Conservation (phyloP, 2,797 vertebrate species). For the Aphelocoma californica region DNA sequence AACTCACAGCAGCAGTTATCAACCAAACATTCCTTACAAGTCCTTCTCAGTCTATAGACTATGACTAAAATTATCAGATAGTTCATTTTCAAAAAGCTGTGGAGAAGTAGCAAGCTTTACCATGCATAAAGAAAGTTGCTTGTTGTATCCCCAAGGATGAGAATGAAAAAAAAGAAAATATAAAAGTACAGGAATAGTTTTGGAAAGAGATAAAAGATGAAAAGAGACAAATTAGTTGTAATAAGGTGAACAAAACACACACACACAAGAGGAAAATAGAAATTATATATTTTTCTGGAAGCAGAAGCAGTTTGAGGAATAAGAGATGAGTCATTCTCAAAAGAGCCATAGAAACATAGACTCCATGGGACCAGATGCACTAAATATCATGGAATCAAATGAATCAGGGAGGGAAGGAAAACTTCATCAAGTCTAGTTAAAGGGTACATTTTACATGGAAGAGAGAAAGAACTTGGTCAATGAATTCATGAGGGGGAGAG, state of each 20-base stretch:
- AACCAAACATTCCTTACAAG: not conserved
- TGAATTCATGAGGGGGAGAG: not conserved
- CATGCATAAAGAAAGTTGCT: not conserved
- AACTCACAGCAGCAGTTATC: not conserved
- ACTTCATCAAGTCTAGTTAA: not conserved
- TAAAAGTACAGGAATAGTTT: not conserved
- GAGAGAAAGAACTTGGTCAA: not conserved
- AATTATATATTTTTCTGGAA: not conserved
- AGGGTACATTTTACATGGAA: not conserved
- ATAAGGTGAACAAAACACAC: not conserved
- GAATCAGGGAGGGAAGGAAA: not conserved
- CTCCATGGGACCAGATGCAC: not conserved
- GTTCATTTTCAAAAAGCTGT: not conserved
- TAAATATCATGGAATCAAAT: not conserved
- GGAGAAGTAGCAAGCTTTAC: not conserved
- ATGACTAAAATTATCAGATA: not conserved
- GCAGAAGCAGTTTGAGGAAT: not conserved
- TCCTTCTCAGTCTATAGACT: not conserved
- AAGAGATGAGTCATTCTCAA: not conserved
- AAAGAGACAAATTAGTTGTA: not conserved
- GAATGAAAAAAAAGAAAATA: not conserved
- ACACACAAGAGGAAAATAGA: not conserved
- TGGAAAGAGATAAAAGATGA: not conserved
- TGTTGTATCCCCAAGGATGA: not conserved
- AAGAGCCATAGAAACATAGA: not conserved